Evolutionary conservation across 2,113 vertebrate genomes (phyloP).

Genomic region (Zapus hudsonius): DNA sequence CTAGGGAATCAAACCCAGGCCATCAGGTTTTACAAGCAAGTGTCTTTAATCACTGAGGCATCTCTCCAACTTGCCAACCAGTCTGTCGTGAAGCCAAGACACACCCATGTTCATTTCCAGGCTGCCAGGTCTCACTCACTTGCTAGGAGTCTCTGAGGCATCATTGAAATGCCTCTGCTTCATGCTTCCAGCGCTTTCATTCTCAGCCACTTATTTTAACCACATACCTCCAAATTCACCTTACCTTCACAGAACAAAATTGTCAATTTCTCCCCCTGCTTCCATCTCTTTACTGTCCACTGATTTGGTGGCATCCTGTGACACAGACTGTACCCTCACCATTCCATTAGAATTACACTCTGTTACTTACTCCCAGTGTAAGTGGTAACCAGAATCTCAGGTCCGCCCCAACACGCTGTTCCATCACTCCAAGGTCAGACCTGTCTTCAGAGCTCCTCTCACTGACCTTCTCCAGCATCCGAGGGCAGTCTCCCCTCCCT

Average conservation of each 20-base stretch:
- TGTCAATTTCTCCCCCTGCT: not conserved
- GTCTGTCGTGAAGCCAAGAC: not conserved
- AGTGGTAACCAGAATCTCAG: not conserved
- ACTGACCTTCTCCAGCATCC: not conserved
- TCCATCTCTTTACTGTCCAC: not conserved
- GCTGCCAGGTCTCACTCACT: not conserved
- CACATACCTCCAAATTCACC: constrained; percentile 2
- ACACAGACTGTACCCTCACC: not conserved
- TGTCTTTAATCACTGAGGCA: too few species aligned
- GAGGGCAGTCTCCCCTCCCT: not conserved
- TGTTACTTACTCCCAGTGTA: rapidly evolving
- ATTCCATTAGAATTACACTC: not conserved
- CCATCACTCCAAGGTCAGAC: too few species aligned
- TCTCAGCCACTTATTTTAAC: constrained; percentile 13
- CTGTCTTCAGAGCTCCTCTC: not conserved
- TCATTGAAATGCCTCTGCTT: not conserved
- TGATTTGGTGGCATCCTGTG: not conserved
- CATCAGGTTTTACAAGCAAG: too few species aligned
- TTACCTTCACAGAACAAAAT: constrained; percentile 9
- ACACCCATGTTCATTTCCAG: not conserved
- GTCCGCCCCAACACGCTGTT: too few species aligned
- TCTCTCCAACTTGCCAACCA: not conserved
- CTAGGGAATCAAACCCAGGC: too few species aligned
- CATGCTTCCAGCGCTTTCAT: not conserved
- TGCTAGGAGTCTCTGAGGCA: not conserved